Percentiles rank a stretch among this genome's conserved stretches.
Evolutionary conservation across 2,113 vertebrate species (phyloP).

Genomic region (Peromyscus polionotus): DNA sequence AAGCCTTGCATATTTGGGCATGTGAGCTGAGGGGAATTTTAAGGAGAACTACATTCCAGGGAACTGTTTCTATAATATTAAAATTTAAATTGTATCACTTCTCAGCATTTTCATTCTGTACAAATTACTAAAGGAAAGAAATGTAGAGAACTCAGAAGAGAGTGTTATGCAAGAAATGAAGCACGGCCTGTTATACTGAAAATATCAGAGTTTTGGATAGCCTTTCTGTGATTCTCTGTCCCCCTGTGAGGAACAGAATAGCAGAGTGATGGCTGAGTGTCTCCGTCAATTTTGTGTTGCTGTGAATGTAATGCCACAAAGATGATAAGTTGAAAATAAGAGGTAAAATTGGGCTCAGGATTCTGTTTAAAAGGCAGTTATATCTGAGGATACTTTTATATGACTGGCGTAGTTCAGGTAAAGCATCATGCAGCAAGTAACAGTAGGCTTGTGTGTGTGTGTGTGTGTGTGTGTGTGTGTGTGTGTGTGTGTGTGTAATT

Average conservation of each 20-base stretch:
- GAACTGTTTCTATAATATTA: constrained; percentile 41
- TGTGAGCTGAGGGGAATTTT: neutral
- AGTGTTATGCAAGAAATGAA: neutral
- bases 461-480: neutral
- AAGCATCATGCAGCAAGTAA: neutral
- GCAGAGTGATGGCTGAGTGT: too few relatives aligned
- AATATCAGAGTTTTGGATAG: neutral
- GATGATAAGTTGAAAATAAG: neutral
- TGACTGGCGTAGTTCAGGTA: neutral
- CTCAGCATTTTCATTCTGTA: neutral
- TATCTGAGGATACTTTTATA: too few relatives aligned
- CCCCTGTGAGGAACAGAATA: neutral
- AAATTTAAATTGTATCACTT: neutral
- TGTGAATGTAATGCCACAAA: too few relatives aligned
- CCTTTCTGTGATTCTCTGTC: neutral
- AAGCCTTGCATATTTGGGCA: neutral
- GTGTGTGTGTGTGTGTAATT: neutral
- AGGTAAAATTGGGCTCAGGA: neutral
- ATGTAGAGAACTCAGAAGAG: neutral
- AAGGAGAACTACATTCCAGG: neutral
- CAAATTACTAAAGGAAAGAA: neutral
- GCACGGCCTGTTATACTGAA: neutral
- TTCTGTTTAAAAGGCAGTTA: neutral
- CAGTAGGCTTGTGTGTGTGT: neutral
- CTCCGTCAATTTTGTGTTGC: neutral